Evolutionary conservation across 35 echinoderm and acorn worm genomes (phyloP).

Genomic region (Patiria miniata): DNA sequence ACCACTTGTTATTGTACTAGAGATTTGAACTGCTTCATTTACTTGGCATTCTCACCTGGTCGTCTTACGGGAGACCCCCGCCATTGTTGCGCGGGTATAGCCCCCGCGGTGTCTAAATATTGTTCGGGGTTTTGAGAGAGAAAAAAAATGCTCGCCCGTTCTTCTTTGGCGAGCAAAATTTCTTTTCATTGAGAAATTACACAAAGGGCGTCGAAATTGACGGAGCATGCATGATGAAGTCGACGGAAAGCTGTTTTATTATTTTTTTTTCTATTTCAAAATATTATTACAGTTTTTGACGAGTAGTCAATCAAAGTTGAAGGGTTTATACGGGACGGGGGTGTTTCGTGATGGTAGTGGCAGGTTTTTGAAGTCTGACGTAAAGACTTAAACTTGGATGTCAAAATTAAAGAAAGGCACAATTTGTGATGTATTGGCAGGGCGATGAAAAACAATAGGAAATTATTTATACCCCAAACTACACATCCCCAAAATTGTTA

Average conservation of each 20-base stretch:
- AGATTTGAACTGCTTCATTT: slow-evolving; percentile 22
- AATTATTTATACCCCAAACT: too few species aligned
- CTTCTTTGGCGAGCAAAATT: not conserved
- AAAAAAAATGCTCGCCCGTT: not conserved
- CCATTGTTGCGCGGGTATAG: not conserved
- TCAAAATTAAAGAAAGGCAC: too few species aligned
- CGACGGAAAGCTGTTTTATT: not conserved
- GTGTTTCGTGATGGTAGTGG: too few species aligned
- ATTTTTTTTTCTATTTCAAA: not conserved
- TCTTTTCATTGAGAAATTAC: not conserved
- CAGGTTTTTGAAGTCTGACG: too few species aligned
- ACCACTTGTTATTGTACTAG: slow-evolving; percentile 13
- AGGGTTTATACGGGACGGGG: too few species aligned
- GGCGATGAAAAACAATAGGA: too few species aligned
- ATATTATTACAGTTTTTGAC: not conserved
- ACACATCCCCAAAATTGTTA: too few species aligned
- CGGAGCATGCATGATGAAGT: slow-evolving; percentile 3
- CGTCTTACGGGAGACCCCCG: not conserved
- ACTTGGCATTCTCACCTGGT: slow-evolving; percentile 7
- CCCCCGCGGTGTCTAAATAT: slow-evolving; percentile 27
- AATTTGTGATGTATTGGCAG: too few species aligned
- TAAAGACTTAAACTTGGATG: too few species aligned
- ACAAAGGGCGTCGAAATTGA: slow-evolving; percentile 7
- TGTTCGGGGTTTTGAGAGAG: not conserved
- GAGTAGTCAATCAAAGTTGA: not conserved